Conservation (phyloP, 2,113 vertebrate genomes). For the Fukomys damarensis region DNA sequence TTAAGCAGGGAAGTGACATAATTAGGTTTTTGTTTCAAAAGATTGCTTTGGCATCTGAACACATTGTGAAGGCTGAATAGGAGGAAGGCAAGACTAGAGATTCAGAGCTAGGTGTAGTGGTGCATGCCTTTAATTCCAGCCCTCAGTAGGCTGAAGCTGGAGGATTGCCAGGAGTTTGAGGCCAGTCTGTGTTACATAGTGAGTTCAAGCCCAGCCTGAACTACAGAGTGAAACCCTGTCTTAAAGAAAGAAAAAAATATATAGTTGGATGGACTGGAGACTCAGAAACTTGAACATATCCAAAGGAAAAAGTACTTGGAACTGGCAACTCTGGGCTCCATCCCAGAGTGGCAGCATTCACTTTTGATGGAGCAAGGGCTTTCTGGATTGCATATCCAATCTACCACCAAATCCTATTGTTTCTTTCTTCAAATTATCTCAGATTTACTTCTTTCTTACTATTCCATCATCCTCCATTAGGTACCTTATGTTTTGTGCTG, state of each 20-base stretch:
- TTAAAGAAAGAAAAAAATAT: neutral
- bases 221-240: neutral
- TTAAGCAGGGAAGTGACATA: slow-evolving; percentile 54
- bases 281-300: neutral
- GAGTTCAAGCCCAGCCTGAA: neutral
- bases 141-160: too few species aligned
- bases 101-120: neutral
- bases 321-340: neutral
- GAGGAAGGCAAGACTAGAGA: neutral
- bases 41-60: slow-evolving; percentile 31
- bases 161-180: neutral
- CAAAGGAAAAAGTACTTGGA: neutral
- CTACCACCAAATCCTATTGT: neutral
- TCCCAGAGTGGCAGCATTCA: neutral
- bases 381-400: neutral
- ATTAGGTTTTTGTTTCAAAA: slow-evolving; percentile 65
- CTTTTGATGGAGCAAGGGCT: neutral
- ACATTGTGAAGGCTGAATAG: neutral
- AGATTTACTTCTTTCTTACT: neutral
- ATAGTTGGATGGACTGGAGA: neutral
- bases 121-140: neutral
- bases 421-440: slow-evolving; percentile 39
- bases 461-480: neutral
- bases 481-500: neutral
- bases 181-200: neutral